Base-by-base conservation (phyloP, 2,113 vertebrate genomes). In the Rhinopomastus cyanomelas region DNA sequence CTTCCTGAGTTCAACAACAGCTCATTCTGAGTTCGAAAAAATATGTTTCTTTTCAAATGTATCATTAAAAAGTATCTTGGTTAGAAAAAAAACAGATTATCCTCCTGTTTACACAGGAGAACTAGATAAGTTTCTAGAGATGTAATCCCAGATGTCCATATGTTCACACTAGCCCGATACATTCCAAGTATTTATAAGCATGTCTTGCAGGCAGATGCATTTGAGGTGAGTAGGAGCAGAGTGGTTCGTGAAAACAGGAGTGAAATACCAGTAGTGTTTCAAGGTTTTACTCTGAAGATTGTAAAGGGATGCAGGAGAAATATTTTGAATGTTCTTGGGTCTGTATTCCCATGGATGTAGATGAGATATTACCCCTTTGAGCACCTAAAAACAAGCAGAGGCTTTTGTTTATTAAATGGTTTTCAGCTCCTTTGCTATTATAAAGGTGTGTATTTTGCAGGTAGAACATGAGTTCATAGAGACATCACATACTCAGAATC, bases 401-500 rank as follows among this genome's bases (percentile, higher is more conserved):
- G 55, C 12, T 68, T 76, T 8, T 87, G 15, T 77, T 95, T 76
- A 39, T 91, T 74, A 56, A 77, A 52, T 60, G 29, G 5, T 32
- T 96, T 95, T 93, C 77, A 88, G 11, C 34, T 60, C 15, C 23
- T 82, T 90, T 89, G 69, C 60, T n/a, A 60, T 59, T 34, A 78
- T 81, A 4, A 92, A 92, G 60, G 37, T 94, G 34, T 2, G 1
- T 73, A 34, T 75, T 75, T 53, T 62, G 20, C 49, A 66, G 29
- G 25, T 32, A n/a, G 60, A 65, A 80, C 64, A 26, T 68, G 36
- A 85, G 71, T 74, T 91, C 78, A 53, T 44, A 32, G 37, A 71
- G 5, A 27, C 27, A 53, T 65, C 51, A 37, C 23, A 13, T 59
- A 87, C 85, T 85, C 78, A 74, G 67, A 85, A 82, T 84, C 27